phyloP scores from a whole-genome alignment of 2,888 invertebrate species.

The Brachypalpus laphriformis region DNA sequence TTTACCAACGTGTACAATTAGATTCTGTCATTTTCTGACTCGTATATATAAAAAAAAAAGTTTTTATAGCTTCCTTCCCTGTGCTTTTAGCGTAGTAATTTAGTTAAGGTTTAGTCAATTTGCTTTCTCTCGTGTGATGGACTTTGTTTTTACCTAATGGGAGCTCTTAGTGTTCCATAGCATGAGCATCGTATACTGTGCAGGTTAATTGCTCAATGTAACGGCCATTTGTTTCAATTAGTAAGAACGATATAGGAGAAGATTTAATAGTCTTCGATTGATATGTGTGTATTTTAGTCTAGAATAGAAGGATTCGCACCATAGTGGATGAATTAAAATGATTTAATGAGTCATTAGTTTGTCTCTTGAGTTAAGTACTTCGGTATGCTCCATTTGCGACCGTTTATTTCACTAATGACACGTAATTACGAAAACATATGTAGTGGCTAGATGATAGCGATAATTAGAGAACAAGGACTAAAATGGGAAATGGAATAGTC shows the following conservation, averaged over 20 bases:
- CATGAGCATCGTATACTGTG: conserved; percentile 19
- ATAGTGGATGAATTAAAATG: background rate
- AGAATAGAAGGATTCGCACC: background rate
- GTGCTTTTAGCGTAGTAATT: conserved; percentile 71
- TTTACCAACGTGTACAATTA: conserved; percentile 63
- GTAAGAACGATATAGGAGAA: conserved; percentile 2
- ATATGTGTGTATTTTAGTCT: background rate
- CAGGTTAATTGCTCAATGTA: conserved; percentile 40
- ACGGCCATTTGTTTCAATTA: conserved; percentile 55
- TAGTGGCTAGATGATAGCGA: background rate
- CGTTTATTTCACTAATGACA: background rate
- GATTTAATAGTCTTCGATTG: conserved; percentile 9
- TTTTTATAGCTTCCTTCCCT: conserved; percentile 62
- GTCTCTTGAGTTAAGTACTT: background rate
- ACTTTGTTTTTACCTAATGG: conserved; percentile 68
- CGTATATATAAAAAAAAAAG: conserved; percentile 47
- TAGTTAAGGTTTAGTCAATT: conserved; percentile 72
- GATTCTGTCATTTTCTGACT: conserved; percentile 61
- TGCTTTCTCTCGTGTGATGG: conserved; percentile 65
- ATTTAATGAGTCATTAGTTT: background rate
- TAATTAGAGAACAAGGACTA: background rate
- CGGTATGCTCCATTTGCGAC: background rate
- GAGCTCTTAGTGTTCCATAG: conserved; percentile 56
- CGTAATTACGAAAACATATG: background rate
- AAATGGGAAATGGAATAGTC: background rate